Evolutionary conservation across 2,888 invertebrate species (phyloP), one percentile per base, ranked within the genome.

Genomic region (Eupeodes luniger): DNA sequence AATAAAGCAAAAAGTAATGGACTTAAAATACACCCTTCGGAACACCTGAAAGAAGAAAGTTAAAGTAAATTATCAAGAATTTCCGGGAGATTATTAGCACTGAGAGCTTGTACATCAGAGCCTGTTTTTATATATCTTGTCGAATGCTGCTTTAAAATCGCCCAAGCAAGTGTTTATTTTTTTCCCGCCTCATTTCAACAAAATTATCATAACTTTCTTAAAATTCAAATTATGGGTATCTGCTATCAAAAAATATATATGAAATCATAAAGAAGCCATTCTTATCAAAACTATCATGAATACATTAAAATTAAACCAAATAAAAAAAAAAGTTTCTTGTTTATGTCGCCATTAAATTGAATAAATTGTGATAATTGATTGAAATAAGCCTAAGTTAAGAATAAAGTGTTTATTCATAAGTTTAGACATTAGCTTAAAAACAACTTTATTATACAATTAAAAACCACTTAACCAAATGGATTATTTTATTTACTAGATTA

Each of bases 391-490:
- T 59, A 14, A 34, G 34, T 34, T 44, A 44, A 44, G 16, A 16
- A 11, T 36, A 14, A 36, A 62, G 62, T 62, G 62, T 44, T 62
- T 62, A 62, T 62, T 62, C 62, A 62, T 62, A 62, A 16, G 61
- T 0, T 61, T 40, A 47, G 7, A 61, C 40, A 61, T 61, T 7
- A 40, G 40, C 40, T 53, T 10, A 11, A 16, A 62, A 62, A 62
- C 12, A 62, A 44, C 16, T 62, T 62, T 62, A 62, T 62, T 62
- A 40, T 36, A 16, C 10, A 40, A 62, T 61, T 61, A 44, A 11
- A 62, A 62, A 62, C 16, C 40, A 62, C 62, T 62, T 62, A 62
- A 16, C 11, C 40, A 44, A 62, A 62, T 62, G 62, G 62, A 62
- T 62, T 62, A 19, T 40, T 62, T 16, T 44, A 40, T 5, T 34